Evolutionary conservation across 2,113 vertebrate species (phyloP).

Genomic region (Ptilonorhynchus violaceus): DNA sequence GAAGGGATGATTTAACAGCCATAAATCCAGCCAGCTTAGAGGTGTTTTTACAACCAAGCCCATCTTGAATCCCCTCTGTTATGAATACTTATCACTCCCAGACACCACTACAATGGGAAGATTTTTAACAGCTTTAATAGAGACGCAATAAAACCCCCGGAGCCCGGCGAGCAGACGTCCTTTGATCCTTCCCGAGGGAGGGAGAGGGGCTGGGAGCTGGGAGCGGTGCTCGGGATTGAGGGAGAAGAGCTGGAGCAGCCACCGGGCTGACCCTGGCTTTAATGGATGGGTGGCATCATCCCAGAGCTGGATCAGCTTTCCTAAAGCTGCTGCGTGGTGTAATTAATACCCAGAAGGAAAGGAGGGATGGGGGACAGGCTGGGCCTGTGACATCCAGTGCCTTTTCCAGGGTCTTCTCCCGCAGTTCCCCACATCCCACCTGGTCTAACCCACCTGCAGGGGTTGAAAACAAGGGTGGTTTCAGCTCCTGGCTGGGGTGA

Average conservation of each 20-base stretch:
- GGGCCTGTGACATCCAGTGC: fast-evolving
- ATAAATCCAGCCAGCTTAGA: slow-evolving; percentile 51
- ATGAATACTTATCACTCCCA: slow-evolving; percentile 38
- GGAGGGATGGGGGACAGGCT: background rate
- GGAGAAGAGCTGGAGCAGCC: background rate
- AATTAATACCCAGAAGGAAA: background rate
- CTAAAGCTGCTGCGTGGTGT: fast-evolving
- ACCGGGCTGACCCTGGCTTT: background rate
- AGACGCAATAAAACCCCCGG: background rate
- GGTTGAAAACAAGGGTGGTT: fast-evolving
- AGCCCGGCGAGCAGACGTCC: background rate
- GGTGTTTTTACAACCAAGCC: slow-evolving; percentile 48
- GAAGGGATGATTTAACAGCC: slow-evolving; percentile 33
- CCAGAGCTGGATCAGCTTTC: background rate
- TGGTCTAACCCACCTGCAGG: background rate
- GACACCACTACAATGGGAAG: background rate
- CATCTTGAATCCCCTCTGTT: slow-evolving; percentile 32
- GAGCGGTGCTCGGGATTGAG: background rate
- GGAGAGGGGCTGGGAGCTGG: background rate
- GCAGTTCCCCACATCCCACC: fast-evolving
- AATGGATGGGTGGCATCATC: background rate
- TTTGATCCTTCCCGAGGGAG: background rate
- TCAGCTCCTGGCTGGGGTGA: background rate
- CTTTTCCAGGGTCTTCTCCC: background rate
- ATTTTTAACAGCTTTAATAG: slow-evolving; percentile 20